These are phyloP conservation scores for Phengaris arion DNA, from an alignment of 2,888 invertebrate genomes.

Conservation along the genomic window DNA sequence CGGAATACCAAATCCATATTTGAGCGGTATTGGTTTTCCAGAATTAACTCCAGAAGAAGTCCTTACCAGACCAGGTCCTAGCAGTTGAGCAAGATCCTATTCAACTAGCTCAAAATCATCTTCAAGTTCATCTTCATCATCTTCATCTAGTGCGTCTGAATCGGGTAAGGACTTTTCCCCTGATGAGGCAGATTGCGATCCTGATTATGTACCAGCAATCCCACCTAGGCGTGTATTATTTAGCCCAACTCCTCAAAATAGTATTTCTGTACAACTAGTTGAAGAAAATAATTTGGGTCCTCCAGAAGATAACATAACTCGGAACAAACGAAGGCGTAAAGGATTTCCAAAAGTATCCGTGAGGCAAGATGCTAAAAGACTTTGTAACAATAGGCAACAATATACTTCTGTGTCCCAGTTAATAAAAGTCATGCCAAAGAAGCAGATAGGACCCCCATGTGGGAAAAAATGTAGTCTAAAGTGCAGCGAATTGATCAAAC, in stretches of 20 bases:
- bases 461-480: neutral
- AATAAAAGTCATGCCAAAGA: too few species aligned
- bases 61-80: neutral
- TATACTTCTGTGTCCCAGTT: too few species aligned
- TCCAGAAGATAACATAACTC: neutral
- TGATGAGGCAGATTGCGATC: neutral
- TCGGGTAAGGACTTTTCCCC: neutral
- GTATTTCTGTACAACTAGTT: neutral
- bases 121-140: neutral
- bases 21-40: too few species aligned
- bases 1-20: too few species aligned
- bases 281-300: neutral
- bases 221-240: neutral
- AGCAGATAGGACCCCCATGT: too few species aligned
- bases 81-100: neutral
- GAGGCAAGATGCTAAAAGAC: too few species aligned
- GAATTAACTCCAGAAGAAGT: too few species aligned
- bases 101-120: neutral
- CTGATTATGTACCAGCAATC: neutral
- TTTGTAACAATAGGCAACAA: too few species aligned
- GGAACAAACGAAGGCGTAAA: neutral
- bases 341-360: neutral
- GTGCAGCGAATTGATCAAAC: neutral
- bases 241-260: neutral
- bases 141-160: neutral